Evolutionary conservation across 2,888 invertebrate genomes (phyloP), one percentile per base, ranked within the genome.

Genomic region (Molorchus minor): DNA sequence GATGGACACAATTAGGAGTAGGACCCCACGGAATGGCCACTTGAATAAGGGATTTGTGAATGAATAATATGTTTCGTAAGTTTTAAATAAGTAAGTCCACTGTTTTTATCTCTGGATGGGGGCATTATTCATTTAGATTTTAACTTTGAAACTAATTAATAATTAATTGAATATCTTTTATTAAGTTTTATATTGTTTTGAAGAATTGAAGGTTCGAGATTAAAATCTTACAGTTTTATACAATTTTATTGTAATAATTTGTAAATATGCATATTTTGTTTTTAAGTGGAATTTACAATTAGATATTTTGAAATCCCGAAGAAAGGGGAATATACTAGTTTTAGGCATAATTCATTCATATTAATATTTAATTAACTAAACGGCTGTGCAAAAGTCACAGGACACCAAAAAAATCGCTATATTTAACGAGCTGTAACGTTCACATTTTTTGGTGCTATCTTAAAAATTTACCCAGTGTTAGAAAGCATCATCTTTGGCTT

Each of bases 1-100:
- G 73, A 54, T 72, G 76, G 62, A 65, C 68, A 71, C 73, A 74
- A 75, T 77, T 74, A 74, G 68, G 63, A 57, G 58, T 51, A 64
- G 62, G 64, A 67, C 65, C 67, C 61, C 60, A 51, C 41, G 35
- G 58, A 30, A 58, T 58, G 57, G 61, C 45, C 41, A 61, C 54
- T 59, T 55, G 45, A 64, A 59, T 59, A 33, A 52, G 41, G 58
- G 53, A 57, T 54, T 40, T 41, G 41, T 36, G 38, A 25, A 20
- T 21, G 13, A 38, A 19, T 12, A n/a, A n/a, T n/a, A n/a, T n/a
- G n/a, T n/a, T n/a, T n/a, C n/a, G n/a, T n/a, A n/a, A 46, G 19
- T 55, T 25, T 15, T 38, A 2, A 2, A 30, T 12, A 21, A 12
- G 46, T 10, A 46, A 46, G n/a, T n/a, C n/a, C 46, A 46, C 2